Base-by-base conservation (phyloP, 2,888 invertebrate genomes). In the Caenorhabditis macrosperma region DNA sequence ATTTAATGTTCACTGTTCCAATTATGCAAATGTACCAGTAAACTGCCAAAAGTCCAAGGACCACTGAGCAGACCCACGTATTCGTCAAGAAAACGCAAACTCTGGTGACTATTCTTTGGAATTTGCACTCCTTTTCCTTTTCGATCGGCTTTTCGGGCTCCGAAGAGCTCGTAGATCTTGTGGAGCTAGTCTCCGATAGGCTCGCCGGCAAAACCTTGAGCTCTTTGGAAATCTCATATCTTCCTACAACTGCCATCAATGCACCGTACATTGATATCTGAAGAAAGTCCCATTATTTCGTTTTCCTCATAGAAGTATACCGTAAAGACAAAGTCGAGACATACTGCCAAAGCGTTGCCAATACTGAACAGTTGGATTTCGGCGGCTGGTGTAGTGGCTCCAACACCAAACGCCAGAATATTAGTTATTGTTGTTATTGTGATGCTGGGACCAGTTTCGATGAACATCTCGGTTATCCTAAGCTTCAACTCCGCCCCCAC, bases 351-450 rank as follows among this genome's bases (percentile, higher is more conserved):
- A 10, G 87, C 88, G 59, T 90, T 90, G 52, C 89, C 89, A 28
- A 90, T 88, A 44, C 86, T 86, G 75, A 90, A 90, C 20, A 90
- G 69, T 59, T 88, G 89, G 15, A 90, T 90, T 75, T 90, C 90
- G 5, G 90, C 88, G 6, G 90, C 88, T 7, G 89, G 87, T 0
- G 88, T 88, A 15, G 87, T 55, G 15, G 89, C 88, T 5, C 89
- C 90, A 50, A 90, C 85, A 15, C 82, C 83, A 44, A 85, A 85
- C 6, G 85, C 85, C 28, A 85, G 38, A 0, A 85, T 84, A 78
- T 90, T 90, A 2, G 90, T 90, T 22, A 90, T 81, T 2, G 89
- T 88, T 0, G 90, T 90, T 48, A 90, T 89, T 15, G 90, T 85
- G 35, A 90, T 88, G 54, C 78, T 46, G 6, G 86, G 86, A 1